A percentile compares a stretch with the other conserved stretches of the same genome.
Evolutionary conservation across 2,113 vertebrate species (phyloP).

Genomic region (Bungarus multicinctus): DNA sequence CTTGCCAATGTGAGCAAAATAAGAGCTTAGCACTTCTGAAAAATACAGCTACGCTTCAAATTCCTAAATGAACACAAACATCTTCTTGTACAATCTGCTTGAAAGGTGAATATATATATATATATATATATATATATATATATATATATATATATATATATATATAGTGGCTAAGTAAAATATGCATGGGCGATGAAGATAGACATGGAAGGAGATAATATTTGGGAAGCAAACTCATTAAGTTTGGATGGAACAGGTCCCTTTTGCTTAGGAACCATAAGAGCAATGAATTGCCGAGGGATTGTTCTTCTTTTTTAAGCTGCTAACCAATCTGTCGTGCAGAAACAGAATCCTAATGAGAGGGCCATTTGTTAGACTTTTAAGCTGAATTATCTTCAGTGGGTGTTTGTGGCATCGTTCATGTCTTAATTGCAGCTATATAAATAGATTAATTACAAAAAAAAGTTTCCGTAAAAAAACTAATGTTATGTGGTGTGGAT

Average conservation of each 20-base stretch:
- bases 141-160: background rate
- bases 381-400: background rate
- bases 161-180: background rate
- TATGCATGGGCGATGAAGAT: background rate
- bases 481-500: background rate
- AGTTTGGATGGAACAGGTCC: background rate
- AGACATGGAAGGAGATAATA: background rate
- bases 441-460: background rate
- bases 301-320: background rate
- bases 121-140: too few relatives aligned
- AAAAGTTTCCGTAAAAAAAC: background rate
- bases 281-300: background rate
- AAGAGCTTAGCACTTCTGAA: conserved; percentile 11
- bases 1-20: background rate
- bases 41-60: background rate
- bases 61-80: background rate
- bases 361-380: background rate
- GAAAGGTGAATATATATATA: background rate
- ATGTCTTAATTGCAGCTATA: background rate
- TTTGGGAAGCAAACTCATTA: background rate
- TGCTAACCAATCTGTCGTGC: background rate
- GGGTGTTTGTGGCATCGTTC: background rate
- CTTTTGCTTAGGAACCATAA: background rate
- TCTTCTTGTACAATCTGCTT: background rate
- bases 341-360: background rate